Base-by-base conservation (phyloP, 2,797 vertebrate species). In the Chelidonichthys spinosus region DNA sequence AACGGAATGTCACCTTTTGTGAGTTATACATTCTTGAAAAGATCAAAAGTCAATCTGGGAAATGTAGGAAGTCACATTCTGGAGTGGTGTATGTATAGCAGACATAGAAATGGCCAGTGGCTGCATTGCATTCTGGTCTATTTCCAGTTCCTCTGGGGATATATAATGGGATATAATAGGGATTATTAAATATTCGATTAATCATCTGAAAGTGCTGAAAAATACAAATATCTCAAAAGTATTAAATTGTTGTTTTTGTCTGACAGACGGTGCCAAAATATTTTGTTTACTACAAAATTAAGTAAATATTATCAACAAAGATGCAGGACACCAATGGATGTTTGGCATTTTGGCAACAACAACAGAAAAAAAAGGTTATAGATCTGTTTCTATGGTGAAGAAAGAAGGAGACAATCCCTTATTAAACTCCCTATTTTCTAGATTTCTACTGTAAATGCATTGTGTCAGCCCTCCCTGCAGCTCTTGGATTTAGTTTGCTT, bases 1-100 rank as follows among this genome's bases (percentile, higher is more conserved):
- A 62, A 32, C 14, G 44, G 25, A 32, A 17, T n/a, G 33, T 0
- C 11, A 55, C 59, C 13, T 14, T 6, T 3, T 13, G 9, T 6
- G 4, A 54, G 14, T 44, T 7, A n/a, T 47, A 47, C 6, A 17
- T 47, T 15, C 69, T 39, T 33, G 4, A 50, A 62, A 58, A 13
- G 32, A 55, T 44, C 37, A 40, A 53, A 47, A 47, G 52, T 42
- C 17, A 5, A 11, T 46, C 11, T 59, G 46, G 63, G 25, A 72
- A 72, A 76, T 47, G 58, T 58, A 47, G 46, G 37, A 72, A 64
- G 36, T 49, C 17, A 33, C 10, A 39, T 13, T 39, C 67, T 15
- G 6, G 3, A 25, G 36, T 14, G 32, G 25, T 25, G 25, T 25
- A 25, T 25, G 25, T 25, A 25, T 25, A 25, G 25, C 25, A 25